Conservation (phyloP, 1,140 invertebrate species). For the Hycleus phaleratus region DNA sequence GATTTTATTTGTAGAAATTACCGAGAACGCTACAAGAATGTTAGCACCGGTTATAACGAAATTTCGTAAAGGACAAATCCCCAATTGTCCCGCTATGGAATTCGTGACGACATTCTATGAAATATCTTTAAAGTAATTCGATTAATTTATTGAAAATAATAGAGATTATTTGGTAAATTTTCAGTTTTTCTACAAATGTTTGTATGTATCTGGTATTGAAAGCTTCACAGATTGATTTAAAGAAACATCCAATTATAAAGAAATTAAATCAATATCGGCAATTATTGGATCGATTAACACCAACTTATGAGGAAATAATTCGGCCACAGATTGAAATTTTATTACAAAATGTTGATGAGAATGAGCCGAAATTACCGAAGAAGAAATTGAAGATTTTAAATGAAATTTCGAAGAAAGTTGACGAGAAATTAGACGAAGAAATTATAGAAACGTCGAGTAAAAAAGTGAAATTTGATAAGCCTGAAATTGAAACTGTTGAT, state of each 20-base stretch:
- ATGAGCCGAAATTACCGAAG: not conserved
- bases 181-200: slow-evolving; percentile 76
- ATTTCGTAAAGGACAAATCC: slow-evolving; percentile 25
- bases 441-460: slow-evolving; percentile 41
- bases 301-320: slow-evolving; percentile 56
- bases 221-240: slow-evolving; percentile 57
- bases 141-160: slow-evolving; percentile 10
- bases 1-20: slow-evolving; percentile 41
- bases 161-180: slow-evolving; percentile 24
- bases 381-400: slow-evolving; percentile 37
- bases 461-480: slow-evolving; percentile 23
- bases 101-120: slow-evolving; percentile 66
- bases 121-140: slow-evolving; percentile 58
- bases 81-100: slow-evolving; percentile 49
- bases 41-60: slow-evolving; percentile 60
- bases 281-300: slow-evolving; percentile 63
- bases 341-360: slow-evolving; percentile 15
- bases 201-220: slow-evolving; percentile 80
- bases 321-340: slow-evolving; percentile 53
- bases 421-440: slow-evolving; percentile 31
- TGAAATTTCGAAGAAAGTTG: slow-evolving; percentile 27
- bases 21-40: slow-evolving; percentile 54
- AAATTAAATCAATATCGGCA: slow-evolving; percentile 71
- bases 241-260: slow-evolving; percentile 80
- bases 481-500: slow-evolving; percentile 34